phyloP scores from a whole-genome alignment of 1,140 invertebrate species.

The Harlomillsia oculata region DNA sequence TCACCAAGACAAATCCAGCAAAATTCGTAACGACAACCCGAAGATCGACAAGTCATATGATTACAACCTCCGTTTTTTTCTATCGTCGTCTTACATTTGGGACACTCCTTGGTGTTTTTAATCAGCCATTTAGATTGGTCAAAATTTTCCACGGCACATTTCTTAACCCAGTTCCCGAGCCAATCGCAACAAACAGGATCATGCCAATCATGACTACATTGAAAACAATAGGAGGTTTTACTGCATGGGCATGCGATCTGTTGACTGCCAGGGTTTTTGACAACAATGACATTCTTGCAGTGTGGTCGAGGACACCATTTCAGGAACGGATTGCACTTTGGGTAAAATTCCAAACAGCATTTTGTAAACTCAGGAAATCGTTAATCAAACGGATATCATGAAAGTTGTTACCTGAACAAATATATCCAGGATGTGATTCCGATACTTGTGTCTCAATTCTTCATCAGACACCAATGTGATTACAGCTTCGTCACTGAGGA shows the following conservation, averaged over 20 bases:
- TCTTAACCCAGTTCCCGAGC: slow-evolving; percentile 54
- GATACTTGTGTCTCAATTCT: slow-evolving; percentile 45
- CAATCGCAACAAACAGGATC: slow-evolving; percentile 53
- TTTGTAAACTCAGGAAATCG: slow-evolving; percentile 70
- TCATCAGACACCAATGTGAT: slow-evolving; percentile 47
- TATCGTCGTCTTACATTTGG: slow-evolving; percentile 54
- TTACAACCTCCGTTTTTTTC: slow-evolving; percentile 58
- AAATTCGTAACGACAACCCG: slow-evolving; percentile 52
- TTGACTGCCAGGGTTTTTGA: slow-evolving; percentile 77
- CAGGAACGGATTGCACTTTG: no score
- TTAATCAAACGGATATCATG: neutral
- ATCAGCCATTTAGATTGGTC: slow-evolving; percentile 59
- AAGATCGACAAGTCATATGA: slow-evolving; percentile 57
- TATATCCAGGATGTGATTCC: slow-evolving; percentile 7
- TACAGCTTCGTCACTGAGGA: slow-evolving; percentile 51
- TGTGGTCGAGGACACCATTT: slow-evolving; percentile 96
- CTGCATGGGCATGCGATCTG: slow-evolving; percentile 85
- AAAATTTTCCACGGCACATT: slow-evolving; percentile 55
- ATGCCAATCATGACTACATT: slow-evolving; percentile 54
- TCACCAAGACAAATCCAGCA: slow-evolving; percentile 59
- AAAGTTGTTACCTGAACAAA: slow-evolving; percentile 28
- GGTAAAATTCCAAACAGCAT: slow-evolving; percentile 78
- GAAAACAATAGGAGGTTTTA: slow-evolving; percentile 57
- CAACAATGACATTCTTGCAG: slow-evolving; percentile 90
- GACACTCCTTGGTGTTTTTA: slow-evolving; percentile 57